Evolutionary conservation across 2,113 vertebrate species (phyloP), one percentile per base, ranked within the genome.

Genomic region (Cyphomyrus plagiostoma): DNA sequence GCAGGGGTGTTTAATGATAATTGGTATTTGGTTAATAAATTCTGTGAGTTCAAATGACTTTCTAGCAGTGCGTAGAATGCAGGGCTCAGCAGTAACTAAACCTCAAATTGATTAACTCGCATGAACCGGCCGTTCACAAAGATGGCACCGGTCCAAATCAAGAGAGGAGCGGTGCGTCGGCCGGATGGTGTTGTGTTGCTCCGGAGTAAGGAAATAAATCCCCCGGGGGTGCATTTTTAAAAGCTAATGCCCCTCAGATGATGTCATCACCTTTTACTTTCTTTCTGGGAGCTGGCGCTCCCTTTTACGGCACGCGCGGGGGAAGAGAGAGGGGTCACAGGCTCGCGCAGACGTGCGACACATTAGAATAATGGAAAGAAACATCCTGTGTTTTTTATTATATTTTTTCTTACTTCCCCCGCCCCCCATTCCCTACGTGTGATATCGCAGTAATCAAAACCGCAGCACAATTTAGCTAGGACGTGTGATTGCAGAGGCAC

Each of bases 91-190:
- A 99, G 97, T 99, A 98, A 99, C 98, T 99, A 99, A 99, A 99
- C 98, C 98, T 99, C 98, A 98, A 98, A 99, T 99, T 99, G 98
- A 99, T 99, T 99, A 99, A 99, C 98, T 99, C 96, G 97, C 98
- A 97, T 98, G 97, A 98, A 99, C 97, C 97, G 97, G 97, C 96
- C 98, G 96, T 97, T 98, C 98, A 99, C 98, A 99, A 99, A 99
- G 98, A 99, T 99, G 98, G 98, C 98, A 98, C 95, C 93, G 95
- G 97, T 99, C 98, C 98, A 99, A 98, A 97, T 97, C 97, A 97
- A 97, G 92, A 96, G 96, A 95, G 97, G 96, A 95, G 95, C 96
- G 96, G 95, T 96, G 95, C 96, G 97, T 97, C 97, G 97, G 98
- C 98, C 97, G 98, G 97, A 97, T 98, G 98, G 98, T 98, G 98